Evolutionary conservation across 2,797 vertebrate species (phyloP).

Genomic region (Stomatorhinus walkeri): DNA sequence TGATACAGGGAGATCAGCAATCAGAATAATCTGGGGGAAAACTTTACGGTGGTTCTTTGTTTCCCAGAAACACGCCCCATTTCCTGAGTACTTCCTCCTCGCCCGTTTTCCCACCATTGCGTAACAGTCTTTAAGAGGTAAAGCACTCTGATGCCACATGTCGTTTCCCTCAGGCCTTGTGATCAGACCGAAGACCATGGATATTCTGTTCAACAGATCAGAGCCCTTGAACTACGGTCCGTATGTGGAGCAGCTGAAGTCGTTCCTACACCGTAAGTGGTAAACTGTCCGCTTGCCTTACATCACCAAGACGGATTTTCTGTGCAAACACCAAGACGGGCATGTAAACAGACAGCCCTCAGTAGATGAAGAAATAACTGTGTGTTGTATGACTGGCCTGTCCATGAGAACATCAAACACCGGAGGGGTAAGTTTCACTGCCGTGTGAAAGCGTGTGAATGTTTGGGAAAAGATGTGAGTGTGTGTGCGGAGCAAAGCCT

Average conservation of each 20-base stretch:
- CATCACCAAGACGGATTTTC: background rate
- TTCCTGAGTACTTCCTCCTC: background rate
- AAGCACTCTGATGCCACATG: background rate
- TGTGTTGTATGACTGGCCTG: background rate
- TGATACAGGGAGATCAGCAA: background rate
- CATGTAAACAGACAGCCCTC: background rate
- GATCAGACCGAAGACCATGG: constrained; percentile 80
- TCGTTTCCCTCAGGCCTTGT: constrained; percentile 68
- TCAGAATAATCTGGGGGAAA: background rate
- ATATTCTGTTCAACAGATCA: constrained; percentile 69
- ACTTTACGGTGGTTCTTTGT: background rate
- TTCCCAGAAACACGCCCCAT: background rate
- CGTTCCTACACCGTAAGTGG: constrained; percentile 76
- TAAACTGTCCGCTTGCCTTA: background rate
- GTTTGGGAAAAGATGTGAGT: background rate
- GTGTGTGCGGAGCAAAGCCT: background rate
- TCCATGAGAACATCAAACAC: background rate
- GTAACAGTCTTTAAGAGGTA: background rate
- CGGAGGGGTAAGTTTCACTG: background rate
- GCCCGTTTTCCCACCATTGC: background rate
- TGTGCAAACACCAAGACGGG: background rate
- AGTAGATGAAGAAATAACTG: background rate
- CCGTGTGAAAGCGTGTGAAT: background rate
- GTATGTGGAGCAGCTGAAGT: constrained; percentile 66
- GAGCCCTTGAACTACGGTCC: constrained; percentile 54